These are phyloP conservation scores for Xiphydria camelus DNA, from an alignment of 2,888 invertebrate species.

Conservation along the genomic window DNA sequence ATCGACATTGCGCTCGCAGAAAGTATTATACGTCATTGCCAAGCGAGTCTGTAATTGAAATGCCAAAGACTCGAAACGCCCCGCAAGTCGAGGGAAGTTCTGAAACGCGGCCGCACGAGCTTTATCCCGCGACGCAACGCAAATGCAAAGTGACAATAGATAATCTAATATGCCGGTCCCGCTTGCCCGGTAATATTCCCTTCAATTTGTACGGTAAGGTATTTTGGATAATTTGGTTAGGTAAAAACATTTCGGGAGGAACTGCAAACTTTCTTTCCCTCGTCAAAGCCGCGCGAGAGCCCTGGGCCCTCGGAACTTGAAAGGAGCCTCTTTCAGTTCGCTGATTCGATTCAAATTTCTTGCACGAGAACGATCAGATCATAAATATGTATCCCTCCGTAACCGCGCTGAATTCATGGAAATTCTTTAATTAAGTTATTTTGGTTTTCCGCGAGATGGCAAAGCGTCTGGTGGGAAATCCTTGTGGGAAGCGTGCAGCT, in stretches of 20 bases:
- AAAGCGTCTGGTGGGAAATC: slow-evolving; percentile 41
- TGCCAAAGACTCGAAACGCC: too few relatives aligned
- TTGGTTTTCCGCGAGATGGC: slow-evolving; percentile 39
- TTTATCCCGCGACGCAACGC: too few relatives aligned
- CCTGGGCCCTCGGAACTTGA: not conserved
- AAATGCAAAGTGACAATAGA: too few relatives aligned
- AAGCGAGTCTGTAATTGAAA: too few relatives aligned
- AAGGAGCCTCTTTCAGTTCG: not conserved
- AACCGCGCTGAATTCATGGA: slow-evolving; percentile 52
- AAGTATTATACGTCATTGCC: too few relatives aligned
- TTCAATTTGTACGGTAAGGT: too few relatives aligned
- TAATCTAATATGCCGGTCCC: too few relatives aligned
- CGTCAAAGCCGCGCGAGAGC: not conserved
- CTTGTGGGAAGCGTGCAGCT: slow-evolving; percentile 51
- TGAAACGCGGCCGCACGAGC: too few relatives aligned
- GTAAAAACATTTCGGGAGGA: slow-evolving; percentile 18
- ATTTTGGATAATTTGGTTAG: slow-evolving; percentile 30
- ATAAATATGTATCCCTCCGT: slow-evolving; percentile 55
- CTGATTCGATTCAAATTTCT: slow-evolving; percentile 36
- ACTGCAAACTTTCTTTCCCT: slow-evolving; percentile 13
- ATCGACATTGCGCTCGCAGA: too few relatives aligned
- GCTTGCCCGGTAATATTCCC: too few relatives aligned
- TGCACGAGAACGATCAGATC: slow-evolving; percentile 42
- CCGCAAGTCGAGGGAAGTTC: too few relatives aligned
- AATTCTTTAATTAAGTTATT: slow-evolving; percentile 58